Conservation (phyloP, 1,140 invertebrate species). For the Cardiocondyla obscurior region DNA sequence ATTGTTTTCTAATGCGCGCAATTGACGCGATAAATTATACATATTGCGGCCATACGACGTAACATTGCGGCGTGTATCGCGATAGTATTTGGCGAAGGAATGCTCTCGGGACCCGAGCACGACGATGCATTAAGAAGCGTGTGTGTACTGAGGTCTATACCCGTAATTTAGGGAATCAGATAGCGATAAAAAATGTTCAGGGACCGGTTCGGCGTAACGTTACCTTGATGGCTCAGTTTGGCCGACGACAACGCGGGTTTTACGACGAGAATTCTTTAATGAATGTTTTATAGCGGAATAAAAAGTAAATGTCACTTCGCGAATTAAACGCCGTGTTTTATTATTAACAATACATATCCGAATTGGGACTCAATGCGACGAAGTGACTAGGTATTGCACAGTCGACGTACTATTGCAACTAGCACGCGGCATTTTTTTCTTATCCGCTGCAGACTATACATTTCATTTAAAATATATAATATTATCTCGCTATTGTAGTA, state of each 20-base stretch:
- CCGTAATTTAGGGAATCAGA: constrained; percentile 46
- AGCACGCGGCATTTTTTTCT: not conserved
- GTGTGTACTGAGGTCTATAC: constrained; percentile 11
- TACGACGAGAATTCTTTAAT: constrained; percentile 49
- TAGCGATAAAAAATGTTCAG: constrained; percentile 48
- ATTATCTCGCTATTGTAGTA: not conserved
- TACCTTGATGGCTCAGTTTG: constrained; percentile 49
- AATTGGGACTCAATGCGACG: not conserved
- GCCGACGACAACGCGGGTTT: constrained; percentile 57
- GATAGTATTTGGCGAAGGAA: constrained; percentile 2
- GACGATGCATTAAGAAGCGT: constrained; percentile 39
- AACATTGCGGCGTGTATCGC: not conserved
- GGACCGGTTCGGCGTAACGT: constrained; percentile 51
- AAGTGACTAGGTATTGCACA: not conserved
- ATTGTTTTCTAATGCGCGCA: not conserved
- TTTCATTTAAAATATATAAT: not conserved
- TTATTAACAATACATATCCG: constrained; percentile 50
- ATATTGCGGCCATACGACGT: not conserved
- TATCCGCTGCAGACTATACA: not conserved
- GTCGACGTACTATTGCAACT: not conserved
- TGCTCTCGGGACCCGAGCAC: not conserved
- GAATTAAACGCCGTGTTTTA: constrained; percentile 42
- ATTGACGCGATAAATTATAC: constrained; percentile 1
- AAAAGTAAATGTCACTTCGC: constrained; percentile 18
- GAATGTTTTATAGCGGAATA: constrained; percentile 43